Percentiles rank a stretch among this genome's conserved stretches.
Conservation (phyloP, 2,113 vertebrate species). For the Balaeniceps rex region DNA sequence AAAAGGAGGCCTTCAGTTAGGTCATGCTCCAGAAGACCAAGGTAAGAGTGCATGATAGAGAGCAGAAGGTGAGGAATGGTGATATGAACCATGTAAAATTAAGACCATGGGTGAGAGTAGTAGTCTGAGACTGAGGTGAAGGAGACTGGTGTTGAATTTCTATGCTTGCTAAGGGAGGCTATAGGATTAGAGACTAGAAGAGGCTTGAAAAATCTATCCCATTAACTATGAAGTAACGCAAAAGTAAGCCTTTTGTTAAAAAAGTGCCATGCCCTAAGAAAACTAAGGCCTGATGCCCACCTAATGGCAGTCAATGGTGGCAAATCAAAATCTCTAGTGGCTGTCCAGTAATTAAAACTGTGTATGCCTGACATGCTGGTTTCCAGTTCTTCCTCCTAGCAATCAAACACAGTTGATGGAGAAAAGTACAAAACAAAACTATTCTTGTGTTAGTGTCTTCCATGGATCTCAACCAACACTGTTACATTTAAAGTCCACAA, state of each 20-base stretch:
- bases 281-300: not conserved
- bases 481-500: not conserved
- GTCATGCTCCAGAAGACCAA: not conserved
- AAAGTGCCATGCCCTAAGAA: not conserved
- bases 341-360: not conserved
- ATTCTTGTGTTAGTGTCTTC: not conserved
- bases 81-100: not conserved
- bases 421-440: not conserved
- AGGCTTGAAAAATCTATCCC: not conserved
- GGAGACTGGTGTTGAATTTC: not conserved
- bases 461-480: not conserved
- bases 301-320: not conserved
- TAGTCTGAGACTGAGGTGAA: not conserved
- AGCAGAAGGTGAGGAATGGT: not conserved
- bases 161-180: not conserved
- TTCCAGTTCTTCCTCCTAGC: not conserved
- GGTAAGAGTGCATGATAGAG: not conserved
- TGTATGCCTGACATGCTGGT: not conserved
- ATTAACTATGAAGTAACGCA: not conserved
- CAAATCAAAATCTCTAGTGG: not conserved
- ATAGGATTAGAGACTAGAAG: not conserved
- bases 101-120: not conserved
- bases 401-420: not conserved
- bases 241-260: not conserved
- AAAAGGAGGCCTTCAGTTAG: not conserved